These are phyloP conservation scores for Melanocharis versteri DNA, from an alignment of 2,113 vertebrate species.

Conservation along the genomic window DNA sequence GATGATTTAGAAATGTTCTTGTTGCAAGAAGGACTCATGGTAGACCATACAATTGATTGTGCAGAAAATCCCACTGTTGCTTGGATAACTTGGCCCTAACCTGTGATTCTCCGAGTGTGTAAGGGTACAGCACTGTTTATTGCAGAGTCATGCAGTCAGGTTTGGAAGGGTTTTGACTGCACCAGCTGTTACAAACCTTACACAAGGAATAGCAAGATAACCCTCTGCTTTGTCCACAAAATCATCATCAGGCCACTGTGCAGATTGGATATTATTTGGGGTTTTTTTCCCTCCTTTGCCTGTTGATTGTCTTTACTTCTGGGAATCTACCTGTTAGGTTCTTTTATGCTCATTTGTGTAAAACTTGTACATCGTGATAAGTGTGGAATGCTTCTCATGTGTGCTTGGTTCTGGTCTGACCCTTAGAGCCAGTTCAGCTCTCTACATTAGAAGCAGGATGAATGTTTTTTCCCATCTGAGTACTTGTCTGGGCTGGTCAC, in stretches of 20 bases:
- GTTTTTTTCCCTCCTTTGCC: rapidly evolving
- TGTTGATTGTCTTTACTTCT: background rate
- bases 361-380: rapidly evolving
- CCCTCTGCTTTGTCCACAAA: background rate
- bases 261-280: background rate
- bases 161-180: background rate
- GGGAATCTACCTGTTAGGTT: background rate
- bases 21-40: background rate
- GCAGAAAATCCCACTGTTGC: background rate
- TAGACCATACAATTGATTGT: background rate
- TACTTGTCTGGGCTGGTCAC: background rate
- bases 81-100: background rate
- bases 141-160: background rate
- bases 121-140: background rate
- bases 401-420: background rate
- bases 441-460: background rate
- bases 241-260: background rate
- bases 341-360: background rate
- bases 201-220: background rate
- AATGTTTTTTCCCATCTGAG: background rate
- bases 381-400: background rate
- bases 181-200: background rate
- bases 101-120: background rate
- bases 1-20: background rate
- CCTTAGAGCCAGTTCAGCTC: background rate